Base-by-base conservation (phyloP, 2,888 invertebrate species). In the Peribatodes rhomboidaria region DNA sequence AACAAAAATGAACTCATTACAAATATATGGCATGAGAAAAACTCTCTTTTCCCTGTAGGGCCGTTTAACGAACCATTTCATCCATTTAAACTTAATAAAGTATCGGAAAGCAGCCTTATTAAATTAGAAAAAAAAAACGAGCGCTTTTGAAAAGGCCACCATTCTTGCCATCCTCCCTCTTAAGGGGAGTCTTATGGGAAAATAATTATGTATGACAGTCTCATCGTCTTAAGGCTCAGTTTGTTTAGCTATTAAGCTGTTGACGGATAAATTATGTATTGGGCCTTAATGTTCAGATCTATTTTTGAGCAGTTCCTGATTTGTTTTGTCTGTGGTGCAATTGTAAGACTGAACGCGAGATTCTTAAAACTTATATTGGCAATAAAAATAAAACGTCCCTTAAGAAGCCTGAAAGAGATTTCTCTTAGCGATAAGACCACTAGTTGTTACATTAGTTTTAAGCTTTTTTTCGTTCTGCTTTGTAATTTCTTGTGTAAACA, bases 61-160 rank as follows among this genome's bases (percentile, higher is more conserved):
- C 71, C 77, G 76, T 83, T 86, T 83, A 88, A 85, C 84, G 86
- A 89, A 87, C 84, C 89, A 86, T 89, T 90, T 86, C 83, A 86
- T 83, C 83, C 84, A 80, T 86, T 88, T 83, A 84, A 84, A 87
- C 81, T 80, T 87, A 89, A 90, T 90, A 89, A 89, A 88, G 86
- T 86, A 90, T 89, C 83, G 86, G 80, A 87, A 89, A 90, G 85
- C 79, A 86, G 82, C 83, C 82, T 88, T 87, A 90, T 90, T 89
- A 87, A 87, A 87, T 90, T 84, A 82, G 79, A 83, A 84, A 85
- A 77, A 71, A 70, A 65, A 66, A n/a, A n/a, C n/a, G 65, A 61
- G 73, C 58, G 35, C 42, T 60, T 65, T 60, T 20, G 27, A 61
- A 49, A 59, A 49, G 18, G 70, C 70, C 69, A 70, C 69, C 68